Conservation (phyloP, 2,797 vertebrate genomes). For the Rhinatrema bivittatum region DNA sequence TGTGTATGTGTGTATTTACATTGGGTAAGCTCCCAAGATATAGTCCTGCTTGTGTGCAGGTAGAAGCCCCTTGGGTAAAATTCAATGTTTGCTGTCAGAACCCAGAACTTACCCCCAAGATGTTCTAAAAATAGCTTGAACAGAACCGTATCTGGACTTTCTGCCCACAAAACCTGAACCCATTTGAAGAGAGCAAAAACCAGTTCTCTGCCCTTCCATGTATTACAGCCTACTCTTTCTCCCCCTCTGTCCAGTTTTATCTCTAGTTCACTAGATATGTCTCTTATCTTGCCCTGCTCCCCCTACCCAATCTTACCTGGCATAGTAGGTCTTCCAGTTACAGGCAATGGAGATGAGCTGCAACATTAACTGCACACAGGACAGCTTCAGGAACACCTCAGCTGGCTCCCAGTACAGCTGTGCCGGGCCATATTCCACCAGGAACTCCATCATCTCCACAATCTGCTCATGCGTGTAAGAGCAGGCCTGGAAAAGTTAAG, state of each 20-base stretch:
- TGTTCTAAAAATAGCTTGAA: too few relatives aligned
- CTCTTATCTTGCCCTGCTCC: neutral
- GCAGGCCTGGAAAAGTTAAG: slow-evolving; percentile 66
- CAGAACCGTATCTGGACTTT: too few relatives aligned
- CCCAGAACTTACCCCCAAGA: too few relatives aligned
- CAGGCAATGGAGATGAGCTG: slow-evolving; percentile 97
- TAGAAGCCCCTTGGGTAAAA: too few relatives aligned
- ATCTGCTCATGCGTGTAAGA: slow-evolving; percentile 95
- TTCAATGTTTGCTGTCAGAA: too few relatives aligned
- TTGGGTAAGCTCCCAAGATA: too few relatives aligned
- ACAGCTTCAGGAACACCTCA: slow-evolving; percentile 92
- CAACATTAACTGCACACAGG: slow-evolving; percentile 91
- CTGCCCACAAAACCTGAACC: too few relatives aligned
- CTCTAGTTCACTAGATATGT: neutral
- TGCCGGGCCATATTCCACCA: slow-evolving; percentile 88
- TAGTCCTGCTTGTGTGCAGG: too few relatives aligned
- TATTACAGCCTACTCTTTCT: neutral
- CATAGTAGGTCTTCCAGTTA: slow-evolving; percentile 97
- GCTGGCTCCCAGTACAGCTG: slow-evolving; percentile 96
- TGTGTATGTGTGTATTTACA: too few relatives aligned
- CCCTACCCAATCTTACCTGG: slow-evolving; percentile 64
- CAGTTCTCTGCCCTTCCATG: neutral
- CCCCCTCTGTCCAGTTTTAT: neutral
- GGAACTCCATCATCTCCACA: slow-evolving; percentile 98
- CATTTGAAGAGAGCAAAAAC: too few relatives aligned